Conservation (phyloP, 2,113 vertebrate genomes). For the Siphamia tubifer region DNA sequence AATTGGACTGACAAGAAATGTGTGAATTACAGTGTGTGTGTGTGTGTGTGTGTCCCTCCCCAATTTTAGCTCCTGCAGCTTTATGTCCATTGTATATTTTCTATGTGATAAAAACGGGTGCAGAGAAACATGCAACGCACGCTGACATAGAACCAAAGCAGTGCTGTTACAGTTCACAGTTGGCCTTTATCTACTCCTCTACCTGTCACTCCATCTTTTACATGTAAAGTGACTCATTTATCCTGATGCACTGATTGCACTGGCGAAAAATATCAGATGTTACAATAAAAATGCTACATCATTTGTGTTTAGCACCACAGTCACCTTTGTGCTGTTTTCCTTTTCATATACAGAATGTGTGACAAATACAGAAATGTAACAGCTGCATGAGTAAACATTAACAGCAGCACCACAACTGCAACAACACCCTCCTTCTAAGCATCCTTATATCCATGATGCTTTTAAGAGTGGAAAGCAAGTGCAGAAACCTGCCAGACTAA, state of each 20-base stretch:
- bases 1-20: no score
- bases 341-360: not conserved
- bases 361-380: conserved; percentile 2
- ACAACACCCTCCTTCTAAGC: not conserved
- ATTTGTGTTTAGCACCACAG: not conserved
- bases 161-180: no score
- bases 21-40: no score
- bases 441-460: not conserved
- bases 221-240: not conserved
- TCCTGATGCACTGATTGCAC: not conserved
- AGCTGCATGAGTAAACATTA: conserved; percentile 46
- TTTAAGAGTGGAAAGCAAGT: not conserved
- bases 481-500: not conserved
- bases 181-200: no score
- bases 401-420: conserved; percentile 15
- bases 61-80: no score
- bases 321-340: not conserved
- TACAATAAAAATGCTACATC: not conserved
- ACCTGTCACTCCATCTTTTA: no score
- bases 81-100: no score
- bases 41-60: no score
- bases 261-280: not conserved
- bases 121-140: no score
- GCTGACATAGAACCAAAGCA: no score
- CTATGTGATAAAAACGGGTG: no score